Base-by-base conservation (phyloP, 2,888 invertebrate genomes). In the Pegoplata infirma region DNA sequence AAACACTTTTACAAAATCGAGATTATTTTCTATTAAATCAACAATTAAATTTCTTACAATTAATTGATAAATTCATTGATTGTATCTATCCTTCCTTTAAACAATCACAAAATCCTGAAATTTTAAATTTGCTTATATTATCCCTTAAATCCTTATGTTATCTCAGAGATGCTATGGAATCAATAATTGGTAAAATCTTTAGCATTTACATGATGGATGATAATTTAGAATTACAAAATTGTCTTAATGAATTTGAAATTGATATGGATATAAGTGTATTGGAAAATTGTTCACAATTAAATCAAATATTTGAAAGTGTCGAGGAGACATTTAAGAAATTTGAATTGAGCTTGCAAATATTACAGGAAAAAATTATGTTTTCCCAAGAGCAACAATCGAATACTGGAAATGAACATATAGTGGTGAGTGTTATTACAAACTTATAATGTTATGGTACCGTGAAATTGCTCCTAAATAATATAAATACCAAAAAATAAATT, bases 31-130 rank as follows among this genome's bases (percentile, higher is more conserved):
- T 86, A 53, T 55, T 82, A 19, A 81, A 82, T 16, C 83, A 84
- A 10, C 87, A 86, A 66, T 28, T 85, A 36, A 82, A 83, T 53
- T 85, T 83, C 63, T 63, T 86, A 10, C 66, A 75, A 63, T 12
- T 67, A 21, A 8, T 67, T 14, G 56, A 36, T 14, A 56, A 16
- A 46, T 79, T 72, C 56, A 17, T 75, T n/a, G 25, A 36, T n/a
- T 21, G 36, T 8, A 28, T 78, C 14, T 59, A 49, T 64, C 21
- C 40, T 12, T n/a, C 36, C 19, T 12, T 17, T 32, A 10, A 3
- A 32, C 61, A 49, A 28, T 19, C 19, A 6, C 36, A 49, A 12
- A 44, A 32, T 17, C 4, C 36, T 40, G 61, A 79, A 21, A 17
- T 72, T 1, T 19, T 79, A 4, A n/a, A 67, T 46, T 53, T 47